These are phyloP conservation scores for Amorpha juglandis DNA, from an alignment of 2,888 invertebrate species.

Conservation along the genomic window DNA sequence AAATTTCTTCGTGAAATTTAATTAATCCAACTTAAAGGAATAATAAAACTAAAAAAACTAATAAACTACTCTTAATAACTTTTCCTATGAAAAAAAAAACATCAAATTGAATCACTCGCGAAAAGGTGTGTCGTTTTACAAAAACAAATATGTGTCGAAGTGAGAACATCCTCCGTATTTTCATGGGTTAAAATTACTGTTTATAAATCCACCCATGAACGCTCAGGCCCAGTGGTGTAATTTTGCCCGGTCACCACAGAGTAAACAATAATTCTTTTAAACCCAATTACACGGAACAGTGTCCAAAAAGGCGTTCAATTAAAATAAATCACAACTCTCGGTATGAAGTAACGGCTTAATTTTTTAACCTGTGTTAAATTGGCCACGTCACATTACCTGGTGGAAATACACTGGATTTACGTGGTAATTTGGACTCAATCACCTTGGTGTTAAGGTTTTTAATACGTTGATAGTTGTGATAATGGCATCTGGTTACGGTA, in stretches of 20 bases:
- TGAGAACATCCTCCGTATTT: no score
- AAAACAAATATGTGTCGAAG: no score
- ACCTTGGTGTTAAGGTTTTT: not conserved
- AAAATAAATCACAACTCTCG: slow-evolving; percentile 24
- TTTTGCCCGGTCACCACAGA: slow-evolving; percentile 7
- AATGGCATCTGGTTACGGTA: not conserved
- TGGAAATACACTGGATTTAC: not conserved
- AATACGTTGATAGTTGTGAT: not conserved
- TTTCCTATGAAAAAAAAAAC: no score
- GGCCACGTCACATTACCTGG: slow-evolving; percentile 23
- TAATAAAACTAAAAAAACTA: no score
- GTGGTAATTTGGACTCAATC: not conserved
- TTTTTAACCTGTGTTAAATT: slow-evolving; percentile 37
- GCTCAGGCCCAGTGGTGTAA: not conserved
- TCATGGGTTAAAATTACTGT: not conserved
- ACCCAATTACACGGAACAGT: slow-evolving; percentile 17
- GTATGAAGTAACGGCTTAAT: slow-evolving; percentile 31
- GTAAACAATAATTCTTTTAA: slow-evolving; percentile 14
- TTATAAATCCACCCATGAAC: not conserved
- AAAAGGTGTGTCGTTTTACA: no score
- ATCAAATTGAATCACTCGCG: no score
- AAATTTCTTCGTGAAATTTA: no score
- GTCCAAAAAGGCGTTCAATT: slow-evolving; percentile 19
- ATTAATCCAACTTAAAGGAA: no score
- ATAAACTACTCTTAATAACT: no score